Conservation (phyloP, 1,140 invertebrate species). For the Brachionus calyciflorus region DNA sequence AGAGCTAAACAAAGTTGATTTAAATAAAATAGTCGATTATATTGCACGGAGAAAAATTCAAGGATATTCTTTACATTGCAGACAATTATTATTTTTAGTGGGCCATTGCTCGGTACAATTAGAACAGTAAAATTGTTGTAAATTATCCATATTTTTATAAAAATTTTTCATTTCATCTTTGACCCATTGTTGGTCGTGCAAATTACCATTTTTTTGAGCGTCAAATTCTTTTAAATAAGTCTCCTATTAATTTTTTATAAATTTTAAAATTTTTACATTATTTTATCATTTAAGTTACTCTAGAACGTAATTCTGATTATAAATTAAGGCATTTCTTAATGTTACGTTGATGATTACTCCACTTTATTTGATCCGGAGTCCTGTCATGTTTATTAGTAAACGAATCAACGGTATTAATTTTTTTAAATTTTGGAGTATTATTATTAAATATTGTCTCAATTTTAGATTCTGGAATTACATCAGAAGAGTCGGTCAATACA, state of each 20-base stretch:
- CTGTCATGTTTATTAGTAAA: no score
- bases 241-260: not conserved
- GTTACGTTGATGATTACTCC: no score
- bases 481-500: not conserved
- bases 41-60: no score
- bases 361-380: no score
- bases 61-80: not conserved
- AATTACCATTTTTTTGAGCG: not conserved
- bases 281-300: not conserved
- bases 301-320: not conserved
- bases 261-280: not conserved
- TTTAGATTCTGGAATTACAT: not conserved
- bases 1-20: no score
- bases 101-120: not conserved
- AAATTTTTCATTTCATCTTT: not conserved
- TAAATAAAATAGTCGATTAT: no score
- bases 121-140: conserved; percentile 11
- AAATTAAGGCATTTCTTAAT: no score
- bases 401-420: not conserved
- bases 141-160: not conserved
- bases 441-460: not conserved
- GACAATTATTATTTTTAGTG: conserved; percentile 5
- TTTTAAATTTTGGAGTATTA: not conserved
- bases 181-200: not conserved
- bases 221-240: conserved; percentile 18